Evolutionary conservation across 2,113 vertebrate genomes (phyloP), one percentile per base, ranked within the genome.

Genomic region (Pseudopipra pipra): DNA sequence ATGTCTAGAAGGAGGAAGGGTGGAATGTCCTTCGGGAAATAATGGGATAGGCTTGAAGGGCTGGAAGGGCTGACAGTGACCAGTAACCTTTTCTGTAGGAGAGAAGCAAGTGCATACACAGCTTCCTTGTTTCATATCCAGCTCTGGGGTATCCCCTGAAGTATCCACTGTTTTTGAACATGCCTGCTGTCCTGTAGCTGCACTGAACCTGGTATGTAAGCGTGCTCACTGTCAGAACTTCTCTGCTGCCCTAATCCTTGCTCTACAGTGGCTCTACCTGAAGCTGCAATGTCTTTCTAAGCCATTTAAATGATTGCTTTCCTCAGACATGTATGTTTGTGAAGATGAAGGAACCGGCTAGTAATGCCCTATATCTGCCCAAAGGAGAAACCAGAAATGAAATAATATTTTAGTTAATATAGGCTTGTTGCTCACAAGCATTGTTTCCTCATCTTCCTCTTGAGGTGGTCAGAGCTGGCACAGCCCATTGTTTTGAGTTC

Each of bases 401-500:
- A 87, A 62, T 41, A 52, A 3, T 41, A 35, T 52, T 68, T 95
- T 56, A 63, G 7, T 21, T 52, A 65, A 71, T 92, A 47, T 19
- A 58, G 52, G 30, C 31, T 82, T 79, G 28, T 54, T 56, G 41
- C 58, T 92, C 41, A 59, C 54, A 52, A 65, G 55, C 61, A 39
- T 67, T 84, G 47, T 78, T 65, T 75, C 31, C 44, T 15, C 2
- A 5, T 68, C 17, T 89, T 93, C 91, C 54, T 72, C 44, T 47
- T 0, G 0, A 54, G 67, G 52, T n/a, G 31, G 31, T 54, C 30
- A 75, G 39, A 67, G 72, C 70, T 71, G 30, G 44, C 68, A 41
- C 43, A 77, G 63, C 28, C 56, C 55, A 95, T 90, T 93, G 84
- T 82, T 94, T 55, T 39, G 58, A 80, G 72, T 33, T 74, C 33